Evolutionary conservation across 2,888 invertebrate species (phyloP).

Genomic region (Tryphoninae sp.): DNA sequence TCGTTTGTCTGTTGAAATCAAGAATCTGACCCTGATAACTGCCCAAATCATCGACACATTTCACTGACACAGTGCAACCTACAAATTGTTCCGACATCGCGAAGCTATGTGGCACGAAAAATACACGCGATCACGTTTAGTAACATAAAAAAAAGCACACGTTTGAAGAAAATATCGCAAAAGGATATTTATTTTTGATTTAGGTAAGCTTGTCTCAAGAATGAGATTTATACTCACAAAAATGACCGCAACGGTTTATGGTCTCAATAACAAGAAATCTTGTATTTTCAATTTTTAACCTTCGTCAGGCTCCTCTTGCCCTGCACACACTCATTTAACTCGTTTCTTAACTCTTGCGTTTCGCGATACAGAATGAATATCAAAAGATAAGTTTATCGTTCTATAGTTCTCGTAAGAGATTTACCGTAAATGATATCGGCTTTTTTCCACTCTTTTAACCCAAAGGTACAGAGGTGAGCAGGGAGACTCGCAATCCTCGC

Average conservation of each 20-base stretch:
- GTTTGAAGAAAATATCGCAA: neutral
- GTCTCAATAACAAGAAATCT: neutral
- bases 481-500: too few species aligned
- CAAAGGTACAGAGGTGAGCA: too few species aligned
- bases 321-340: neutral
- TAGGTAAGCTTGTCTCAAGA: neutral
- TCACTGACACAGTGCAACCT: conserved; percentile 92
- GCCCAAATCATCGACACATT: conserved; percentile 89
- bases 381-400: neutral
- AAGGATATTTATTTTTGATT: neutral
- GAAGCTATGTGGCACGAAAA: neutral
- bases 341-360: neutral
- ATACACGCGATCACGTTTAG: neutral
- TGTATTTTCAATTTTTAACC: neutral
- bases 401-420: neutral
- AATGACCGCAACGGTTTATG: neutral
- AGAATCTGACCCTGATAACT: conserved; percentile 91
- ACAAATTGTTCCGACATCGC: conserved; percentile 78
- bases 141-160: neutral
- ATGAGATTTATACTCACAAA: neutral
- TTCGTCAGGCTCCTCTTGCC: neutral
- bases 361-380: neutral
- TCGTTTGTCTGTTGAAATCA: conserved; percentile 86
- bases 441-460: neutral
- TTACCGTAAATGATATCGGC: neutral